Evolutionary conservation across 1,140 invertebrate genomes (phyloP), one percentile per base, ranked within the genome.

Genomic region (Ceratosolen fusciceps): DNA sequence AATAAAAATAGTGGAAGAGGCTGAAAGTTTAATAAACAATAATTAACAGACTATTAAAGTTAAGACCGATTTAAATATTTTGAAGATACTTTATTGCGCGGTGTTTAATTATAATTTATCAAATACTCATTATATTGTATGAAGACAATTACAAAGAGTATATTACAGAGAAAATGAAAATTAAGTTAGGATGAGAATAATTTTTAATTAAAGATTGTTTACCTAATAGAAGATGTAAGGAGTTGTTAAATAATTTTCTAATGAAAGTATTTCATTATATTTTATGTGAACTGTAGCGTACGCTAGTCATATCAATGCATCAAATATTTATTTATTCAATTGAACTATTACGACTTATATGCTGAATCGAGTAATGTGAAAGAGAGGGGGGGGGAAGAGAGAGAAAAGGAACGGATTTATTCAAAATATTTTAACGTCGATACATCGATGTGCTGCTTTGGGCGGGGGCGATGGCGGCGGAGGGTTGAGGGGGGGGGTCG

Each of bases 391-490:
- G 39, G 5, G 5, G 0, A n/a, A n/a, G 12, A 54, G 54, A 31
- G 5, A 26, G 3, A 54, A 49, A 65, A 52, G 34, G 68, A 68
- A 52, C 71, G 21, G 37, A 70, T 56, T 65, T 62, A 62, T 73
- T 43, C 62, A 26, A 43, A 49, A 1, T 60, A 47, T 43, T 74
- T 74, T 58, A 26, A 67, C 56, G 26, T 56, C 39, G 26, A 78
- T 54, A 43, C 7, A 65, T 78, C 31, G 34, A 71, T 34, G 74
- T 21, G n/a, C n/a, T n/a, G n/a, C n/a, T n/a, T n/a, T n/a, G 49
- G 77, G 43, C 39, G 72, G 34, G 54, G 73, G 80, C 80, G 77
- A 74, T 67, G 70, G 75, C 21, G 12, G 34, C 31, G 10, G 19
- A 2, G 19, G 1, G 31, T n/a, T 67, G 70, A 72, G 7, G 12